Evolutionary conservation across 1,140 invertebrate genomes (phyloP), one percentile per base, ranked within the genome.

Genomic region (Drosophila funebris): DNA sequence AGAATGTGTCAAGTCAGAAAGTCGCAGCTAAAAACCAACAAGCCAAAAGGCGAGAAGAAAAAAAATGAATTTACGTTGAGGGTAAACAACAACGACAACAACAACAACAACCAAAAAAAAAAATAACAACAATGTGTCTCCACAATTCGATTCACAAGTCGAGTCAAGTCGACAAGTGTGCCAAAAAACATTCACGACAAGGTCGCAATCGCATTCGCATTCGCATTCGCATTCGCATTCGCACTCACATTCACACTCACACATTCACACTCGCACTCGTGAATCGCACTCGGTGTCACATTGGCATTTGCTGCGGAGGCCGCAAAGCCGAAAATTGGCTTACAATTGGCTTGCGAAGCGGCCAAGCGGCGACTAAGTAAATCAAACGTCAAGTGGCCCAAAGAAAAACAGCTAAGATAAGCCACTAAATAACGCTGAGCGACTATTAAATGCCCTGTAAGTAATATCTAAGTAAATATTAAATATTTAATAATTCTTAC

Each of bases 321-420:
- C 54, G 56, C 33, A 56, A 70, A 69, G 54, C 60, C 60, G 82
- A 87, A 82, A 87, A 87, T 87, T 87, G 82, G 82, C 82, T 87
- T 87, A 87, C 83, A 87, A 87, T 87, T 87, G 82, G 83, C 80
- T 79, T 69, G 82, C 66, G 73, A 88, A 85, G 82, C 85, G 82
- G 70, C 54, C 63, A 69, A 64, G 73, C 69, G 62, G 29, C 64
- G 64, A 74, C 73, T 78, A 71, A 78, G 72, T 72, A 76, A 78
- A 71, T 75, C 67, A 70, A 78, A 72, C 67, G 63, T 70, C 76
- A 78, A 76, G 64, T 77, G 67, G 52, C 76, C 62, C 53, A 54
- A 61, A 72, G 27, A 69, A 69, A 67, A 67, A 62, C 63, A 46
- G 27, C 11, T 39, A 50, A 48, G 18, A 27, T 16, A 48, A 36